These are phyloP conservation scores for Drosophila takahashii DNA, from an alignment of 1,140 invertebrate genomes.

Conservation along the genomic window DNA sequence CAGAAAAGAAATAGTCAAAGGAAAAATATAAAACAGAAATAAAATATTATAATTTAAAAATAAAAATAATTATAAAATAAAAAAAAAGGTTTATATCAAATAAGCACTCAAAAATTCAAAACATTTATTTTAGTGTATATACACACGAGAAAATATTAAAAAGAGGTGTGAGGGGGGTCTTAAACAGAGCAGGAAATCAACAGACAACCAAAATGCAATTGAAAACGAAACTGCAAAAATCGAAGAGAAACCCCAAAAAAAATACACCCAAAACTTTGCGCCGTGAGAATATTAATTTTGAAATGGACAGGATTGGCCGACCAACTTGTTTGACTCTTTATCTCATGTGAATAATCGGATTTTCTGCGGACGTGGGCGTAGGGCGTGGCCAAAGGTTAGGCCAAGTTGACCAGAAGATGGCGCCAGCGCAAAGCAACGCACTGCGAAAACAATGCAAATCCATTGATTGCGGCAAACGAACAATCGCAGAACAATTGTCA, in stretches of 20 bases:
- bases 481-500: slow-evolving; percentile 32
- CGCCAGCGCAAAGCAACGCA: slow-evolving; percentile 12
- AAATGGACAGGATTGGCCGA: slow-evolving; percentile 5
- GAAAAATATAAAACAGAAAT: too few species aligned
- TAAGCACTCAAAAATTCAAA: background rate
- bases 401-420: slow-evolving; percentile 35
- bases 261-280: slow-evolving; percentile 26
- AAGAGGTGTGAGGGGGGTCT: background rate
- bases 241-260: slow-evolving; percentile 28
- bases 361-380: slow-evolving; percentile 2
- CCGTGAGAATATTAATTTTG: slow-evolving; percentile 77
- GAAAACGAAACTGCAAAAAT: slow-evolving; percentile 70
- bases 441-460: slow-evolving; percentile 21
- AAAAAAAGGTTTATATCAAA: too few species aligned
- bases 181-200: slow-evolving; percentile 58
- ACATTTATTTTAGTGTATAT: slow-evolving; percentile 5
- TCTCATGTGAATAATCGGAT: slow-evolving; percentile 65
- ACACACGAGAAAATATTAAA: slow-evolving; percentile 1
- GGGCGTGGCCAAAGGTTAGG: slow-evolving; percentile 32
- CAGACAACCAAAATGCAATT: slow-evolving; percentile 60
- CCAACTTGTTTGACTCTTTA: slow-evolving; percentile 39
- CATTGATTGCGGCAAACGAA: slow-evolving; percentile 35
- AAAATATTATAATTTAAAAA: too few species aligned
- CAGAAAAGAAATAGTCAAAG: background rate
- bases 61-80: too few species aligned